Evolutionary conservation across 2,888 invertebrate species (phyloP), one percentile per base, ranked within the genome.

Genomic region (Drosophila austrosaltans): DNA sequence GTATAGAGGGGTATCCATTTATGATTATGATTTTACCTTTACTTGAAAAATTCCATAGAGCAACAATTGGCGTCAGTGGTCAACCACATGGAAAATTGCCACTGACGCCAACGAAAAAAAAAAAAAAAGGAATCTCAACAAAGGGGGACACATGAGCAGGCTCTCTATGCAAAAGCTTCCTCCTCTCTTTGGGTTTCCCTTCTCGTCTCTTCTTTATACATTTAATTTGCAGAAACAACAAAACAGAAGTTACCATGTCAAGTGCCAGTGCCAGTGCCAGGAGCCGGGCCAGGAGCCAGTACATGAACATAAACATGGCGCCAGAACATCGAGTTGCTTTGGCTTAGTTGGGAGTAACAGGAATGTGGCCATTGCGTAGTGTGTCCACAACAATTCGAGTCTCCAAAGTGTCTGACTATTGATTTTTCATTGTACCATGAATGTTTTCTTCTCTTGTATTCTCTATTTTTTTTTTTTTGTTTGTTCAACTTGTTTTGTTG

Each of bases 1-100:
- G 16, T 16, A 16, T 16, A 16, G 16, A 16, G 16, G 16, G 28
- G 39, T 16, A 5, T 30, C 64, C 72, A 72, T 58, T 54, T 62
- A 58, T 22, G 39, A 58, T 48, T 48, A 44, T 10, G 16, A 20
- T 54, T 66, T 53, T 68, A 57, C 63, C 58, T 58, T 16, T 53
- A 25, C 56, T 54, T 56, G 56, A 71, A 36, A 36, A 36, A 36
- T 36, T 36, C 42, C 60, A 59, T 48, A 59, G 53, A 70, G 69
- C 74, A 81, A 78, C 87, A 81, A 81, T 78, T 83, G 76, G 69
- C 68, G 83, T 75, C 81, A 74, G 70, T 69, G 83, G 78, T 62
- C 79, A 81, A 65, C 74, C 87, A 61, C 74, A 79, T 73, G 77
- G 71, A 77, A 87, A 87, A 87, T 82, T 84, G 71, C 58, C 69